Conservation (phyloP, 2,113 vertebrate genomes). For the Xenopus laevis region DNA sequence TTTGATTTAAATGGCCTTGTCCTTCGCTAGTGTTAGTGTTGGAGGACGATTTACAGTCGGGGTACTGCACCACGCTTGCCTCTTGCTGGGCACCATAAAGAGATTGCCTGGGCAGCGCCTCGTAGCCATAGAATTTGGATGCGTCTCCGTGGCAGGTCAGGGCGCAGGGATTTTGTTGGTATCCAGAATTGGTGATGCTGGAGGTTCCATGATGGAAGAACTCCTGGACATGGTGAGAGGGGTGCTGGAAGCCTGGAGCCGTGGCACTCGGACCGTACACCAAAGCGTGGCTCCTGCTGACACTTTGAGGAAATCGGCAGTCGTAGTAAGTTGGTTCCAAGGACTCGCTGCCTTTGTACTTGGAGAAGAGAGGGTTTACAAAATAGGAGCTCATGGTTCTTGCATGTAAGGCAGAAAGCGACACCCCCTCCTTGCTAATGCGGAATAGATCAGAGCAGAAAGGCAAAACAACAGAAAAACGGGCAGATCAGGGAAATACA, state of each 20-base stretch:
- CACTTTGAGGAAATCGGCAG: constrained; percentile 97
- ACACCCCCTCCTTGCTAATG: constrained; percentile 52
- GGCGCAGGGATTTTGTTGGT: constrained; percentile 94
- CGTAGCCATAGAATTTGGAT: constrained; percentile 98
- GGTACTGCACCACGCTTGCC: constrained; percentile 93
- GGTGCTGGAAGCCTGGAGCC: constrained; percentile 91
- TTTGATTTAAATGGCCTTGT: constrained; percentile 98
- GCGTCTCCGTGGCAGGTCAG: constrained; percentile 96
- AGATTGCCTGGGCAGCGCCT: constrained; percentile 94
- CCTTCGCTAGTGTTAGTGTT: constrained; percentile 96
- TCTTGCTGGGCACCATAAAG: constrained; percentile 98
- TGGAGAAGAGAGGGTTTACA: constrained; percentile 98
- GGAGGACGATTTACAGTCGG: constrained; percentile 98
- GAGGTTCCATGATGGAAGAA: constrained; percentile 96
- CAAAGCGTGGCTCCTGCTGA: constrained; percentile 91
- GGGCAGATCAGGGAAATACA: constrained; percentile 47
- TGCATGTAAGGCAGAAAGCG: constrained; percentile 77
- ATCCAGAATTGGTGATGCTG: constrained; percentile 92
- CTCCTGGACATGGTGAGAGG: constrained; percentile 95
- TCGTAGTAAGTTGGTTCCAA: constrained; percentile 98
- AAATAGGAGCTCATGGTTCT: constrained; percentile 98
- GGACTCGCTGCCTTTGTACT: constrained; percentile 97
- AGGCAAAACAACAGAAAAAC: constrained; percentile 37
- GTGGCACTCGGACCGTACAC: constrained; percentile 92
- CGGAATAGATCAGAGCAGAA: constrained; percentile 49